phyloP scores from a whole-genome alignment of 2,797 vertebrate species.

The Phataginus tetradactyla region DNA sequence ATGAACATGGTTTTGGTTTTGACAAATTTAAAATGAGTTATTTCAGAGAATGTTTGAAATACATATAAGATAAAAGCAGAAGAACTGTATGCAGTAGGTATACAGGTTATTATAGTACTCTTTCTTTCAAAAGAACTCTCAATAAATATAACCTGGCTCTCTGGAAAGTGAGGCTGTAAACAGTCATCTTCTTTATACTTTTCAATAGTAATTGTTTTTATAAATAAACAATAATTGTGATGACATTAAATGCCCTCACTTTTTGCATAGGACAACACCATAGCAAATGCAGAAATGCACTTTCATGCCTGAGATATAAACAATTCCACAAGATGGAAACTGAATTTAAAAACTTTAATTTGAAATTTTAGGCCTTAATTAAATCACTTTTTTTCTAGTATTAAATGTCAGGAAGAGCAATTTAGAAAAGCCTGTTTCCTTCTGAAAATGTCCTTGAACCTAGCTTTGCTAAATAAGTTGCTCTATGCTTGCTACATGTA shows the following conservation, averaged over 20 bases:
- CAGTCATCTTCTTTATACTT: background rate
- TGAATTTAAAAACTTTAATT: background rate
- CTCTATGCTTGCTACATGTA: background rate
- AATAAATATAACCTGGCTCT: background rate
- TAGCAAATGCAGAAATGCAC: background rate
- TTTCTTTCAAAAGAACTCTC: background rate
- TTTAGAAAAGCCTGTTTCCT: constrained; percentile 28
- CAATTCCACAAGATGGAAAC: background rate
- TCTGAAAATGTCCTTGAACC: background rate
- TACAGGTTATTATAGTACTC: background rate
- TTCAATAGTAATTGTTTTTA: background rate
- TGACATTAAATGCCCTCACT: background rate
- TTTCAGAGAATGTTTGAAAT: background rate
- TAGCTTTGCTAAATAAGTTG: background rate
- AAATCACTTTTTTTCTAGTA: background rate
- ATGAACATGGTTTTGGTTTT: constrained; percentile 1
- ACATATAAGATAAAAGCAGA: background rate
- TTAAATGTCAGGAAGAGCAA: constrained; percentile 11
- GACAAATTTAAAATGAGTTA: background rate
- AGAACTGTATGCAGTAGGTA: background rate
- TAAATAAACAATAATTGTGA: background rate
- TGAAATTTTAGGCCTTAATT: background rate
- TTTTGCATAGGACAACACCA: background rate
- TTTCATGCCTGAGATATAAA: background rate
- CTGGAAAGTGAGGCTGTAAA: background rate